Evolutionary conservation across 2,888 invertebrate genomes (phyloP).

Genomic region (Lasiommata megera): DNA sequence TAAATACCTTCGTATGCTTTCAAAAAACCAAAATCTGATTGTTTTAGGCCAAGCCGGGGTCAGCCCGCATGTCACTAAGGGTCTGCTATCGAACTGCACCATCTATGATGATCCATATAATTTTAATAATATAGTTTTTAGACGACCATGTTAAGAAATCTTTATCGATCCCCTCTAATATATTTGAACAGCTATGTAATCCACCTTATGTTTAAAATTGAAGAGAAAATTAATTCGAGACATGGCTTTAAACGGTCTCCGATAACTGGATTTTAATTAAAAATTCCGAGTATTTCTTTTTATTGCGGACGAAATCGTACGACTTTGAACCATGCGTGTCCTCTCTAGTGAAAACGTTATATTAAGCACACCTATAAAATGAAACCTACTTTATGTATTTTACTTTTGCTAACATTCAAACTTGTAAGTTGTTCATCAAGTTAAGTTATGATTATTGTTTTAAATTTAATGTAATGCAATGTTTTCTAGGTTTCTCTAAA

Average conservation of each 20-base stretch:
- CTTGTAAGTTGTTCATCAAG: slow-evolving; percentile 59
- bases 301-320: slow-evolving; percentile 46
- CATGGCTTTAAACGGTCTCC: slow-evolving; percentile 39
- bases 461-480: too few species aligned
- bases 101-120: too few species aligned
- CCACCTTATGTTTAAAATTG: slow-evolving; percentile 6
- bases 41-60: too few species aligned
- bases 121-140: too few species aligned
- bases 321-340: slow-evolving; percentile 44
- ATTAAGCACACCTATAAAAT: slow-evolving; percentile 55
- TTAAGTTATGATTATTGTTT: too few species aligned
- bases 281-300: slow-evolving; percentile 42
- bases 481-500: slow-evolving; percentile 21
- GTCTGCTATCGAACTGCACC: too few species aligned
- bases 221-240: slow-evolving; percentile 22
- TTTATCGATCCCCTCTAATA: too few species aligned
- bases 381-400: slow-evolving; percentile 48
- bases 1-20: too few species aligned
- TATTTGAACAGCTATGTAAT: too few species aligned
- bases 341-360: slow-evolving; percentile 32
- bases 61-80: too few species aligned
- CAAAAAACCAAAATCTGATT: too few species aligned
- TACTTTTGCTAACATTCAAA: slow-evolving; percentile 47
- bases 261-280: slow-evolving; percentile 52
- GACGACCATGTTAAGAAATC: too few species aligned